Base-by-base conservation (phyloP, 1,140 invertebrate species). In the Limonius californicus region DNA sequence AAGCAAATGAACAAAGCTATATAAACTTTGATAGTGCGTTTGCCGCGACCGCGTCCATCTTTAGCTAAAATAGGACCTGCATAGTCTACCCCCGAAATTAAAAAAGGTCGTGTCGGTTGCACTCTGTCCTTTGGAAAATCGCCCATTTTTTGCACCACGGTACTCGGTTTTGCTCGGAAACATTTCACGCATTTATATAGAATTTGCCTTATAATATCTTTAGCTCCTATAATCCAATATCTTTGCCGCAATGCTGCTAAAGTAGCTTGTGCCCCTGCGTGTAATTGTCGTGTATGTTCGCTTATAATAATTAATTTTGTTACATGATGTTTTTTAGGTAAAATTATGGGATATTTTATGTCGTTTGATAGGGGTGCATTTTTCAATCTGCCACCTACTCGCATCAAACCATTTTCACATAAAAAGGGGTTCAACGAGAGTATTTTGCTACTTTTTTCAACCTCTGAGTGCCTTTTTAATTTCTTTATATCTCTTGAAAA, bases 211-310 rank as follows among this genome's bases (percentile, higher is more conserved):
- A 70, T 59, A 30, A 62, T 19, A n/a, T 59, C 7, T 53, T 65
- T 57, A n/a, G 68, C 70, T 58, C 23, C 59, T 15, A 72, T 27
- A 23, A 61, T 64, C 68, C 59, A 74, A 61, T 62, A 74, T 39
- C 23, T 68, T 57, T 68, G 45, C 18, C 66, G n/a, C 20, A 43
- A 18, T 39, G 30, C 53, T 8, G 65, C 18, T 11, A 70, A 43
- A 19, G 64, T 19, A 0, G 59, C 35, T 65, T 70, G 69, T 18
- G 59, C 56, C 32, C 66, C 65, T 16, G 57, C 67, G 43, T 73
- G 73, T n/a, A 73, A 53, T 16, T 47, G 27, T 19, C 15, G 20
- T n/a, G n/a, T 12, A 64, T 72, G 68, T 59, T 71, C 66, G 11
- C 53, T 2, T 50, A 59, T 27, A 43, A 71, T 53, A 19, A 71